Percentiles rank a stretch among this genome's conserved stretches.
Evolutionary conservation across 1,140 invertebrate species (phyloP).

Genomic region (Mylabris phalerata): DNA sequence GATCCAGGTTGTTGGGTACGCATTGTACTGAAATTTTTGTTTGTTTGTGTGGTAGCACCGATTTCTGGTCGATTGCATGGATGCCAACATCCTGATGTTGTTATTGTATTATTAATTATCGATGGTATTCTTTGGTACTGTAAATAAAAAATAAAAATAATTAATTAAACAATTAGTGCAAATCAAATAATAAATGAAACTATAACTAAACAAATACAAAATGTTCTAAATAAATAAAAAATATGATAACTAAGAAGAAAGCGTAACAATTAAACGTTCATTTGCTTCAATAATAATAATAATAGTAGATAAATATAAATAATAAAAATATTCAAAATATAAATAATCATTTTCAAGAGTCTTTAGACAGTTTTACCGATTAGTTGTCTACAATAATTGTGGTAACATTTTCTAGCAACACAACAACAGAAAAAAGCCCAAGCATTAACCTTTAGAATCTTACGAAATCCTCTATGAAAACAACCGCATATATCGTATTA

Average conservation of each 20-base stretch:
- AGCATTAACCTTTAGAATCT: conserved; percentile 12
- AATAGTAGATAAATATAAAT: too few species aligned
- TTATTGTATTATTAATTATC: conserved; percentile 2
- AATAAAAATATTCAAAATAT: too few species aligned
- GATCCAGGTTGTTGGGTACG: conserved; percentile 65
- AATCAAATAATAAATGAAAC: background rate
- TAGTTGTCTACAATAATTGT: background rate
- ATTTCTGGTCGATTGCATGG: conserved; percentile 38
- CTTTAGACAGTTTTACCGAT: too few species aligned
- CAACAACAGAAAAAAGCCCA: background rate
- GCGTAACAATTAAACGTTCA: conserved; percentile 11
- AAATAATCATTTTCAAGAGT: too few species aligned
- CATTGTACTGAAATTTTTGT: conserved; percentile 49
- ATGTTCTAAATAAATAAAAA: conserved; percentile 2
- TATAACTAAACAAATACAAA: background rate
- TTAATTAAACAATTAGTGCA: too few species aligned
- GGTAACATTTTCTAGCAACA: background rate
- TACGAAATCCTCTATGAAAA: conserved; percentile 6
- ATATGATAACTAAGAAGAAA: conserved; percentile 2
- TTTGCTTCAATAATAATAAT: background rate
- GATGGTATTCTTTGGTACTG: conserved; percentile 11
- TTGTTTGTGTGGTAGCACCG: conserved; percentile 31
- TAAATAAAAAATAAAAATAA: conserved; percentile 2
- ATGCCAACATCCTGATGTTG: conserved; percentile 26
- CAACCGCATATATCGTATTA: conserved; percentile 7